Evolutionary conservation across 2,113 vertebrate species (phyloP).

Genomic region (Crypturellus undulatus): DNA sequence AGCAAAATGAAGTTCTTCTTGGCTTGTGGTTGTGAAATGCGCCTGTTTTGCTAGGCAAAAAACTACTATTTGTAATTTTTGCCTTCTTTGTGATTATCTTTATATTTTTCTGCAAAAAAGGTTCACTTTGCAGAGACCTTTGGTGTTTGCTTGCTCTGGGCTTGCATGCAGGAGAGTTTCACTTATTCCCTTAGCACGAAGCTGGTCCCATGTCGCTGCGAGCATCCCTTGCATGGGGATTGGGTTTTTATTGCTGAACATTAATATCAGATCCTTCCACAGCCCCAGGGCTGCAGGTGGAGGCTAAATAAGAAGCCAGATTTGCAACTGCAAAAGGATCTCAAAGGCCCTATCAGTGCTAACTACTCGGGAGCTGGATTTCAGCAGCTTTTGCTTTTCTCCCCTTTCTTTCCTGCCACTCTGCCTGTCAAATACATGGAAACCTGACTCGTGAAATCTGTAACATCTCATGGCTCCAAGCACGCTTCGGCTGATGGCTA

Average conservation of each 20-base stretch:
- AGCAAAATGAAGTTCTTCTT: background rate
- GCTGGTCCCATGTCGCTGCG: fast-evolving
- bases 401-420: background rate
- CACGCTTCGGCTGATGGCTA: slow-evolving; percentile 6
- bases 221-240: background rate
- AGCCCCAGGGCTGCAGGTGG: background rate
- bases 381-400: background rate
- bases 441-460: background rate
- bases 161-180: background rate
- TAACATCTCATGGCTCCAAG: background rate
- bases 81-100: background rate
- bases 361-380: background rate
- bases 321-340: fast-evolving
- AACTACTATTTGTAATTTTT: background rate
- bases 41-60: background rate
- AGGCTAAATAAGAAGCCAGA: background rate
- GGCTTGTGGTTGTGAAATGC: background rate
- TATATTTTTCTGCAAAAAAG: background rate
- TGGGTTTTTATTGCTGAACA: background rate
- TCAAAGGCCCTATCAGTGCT: fast-evolving
- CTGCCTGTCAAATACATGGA: background rate
- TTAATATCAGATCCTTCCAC: background rate
- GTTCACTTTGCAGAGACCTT: background rate
- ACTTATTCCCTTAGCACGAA: background rate
- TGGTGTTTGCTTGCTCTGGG: background rate